Percentiles rank a stretch among this genome's conserved stretches.
Evolutionary conservation across 2,113 vertebrate genomes (phyloP).

Genomic region (Seriola dumerili): DNA sequence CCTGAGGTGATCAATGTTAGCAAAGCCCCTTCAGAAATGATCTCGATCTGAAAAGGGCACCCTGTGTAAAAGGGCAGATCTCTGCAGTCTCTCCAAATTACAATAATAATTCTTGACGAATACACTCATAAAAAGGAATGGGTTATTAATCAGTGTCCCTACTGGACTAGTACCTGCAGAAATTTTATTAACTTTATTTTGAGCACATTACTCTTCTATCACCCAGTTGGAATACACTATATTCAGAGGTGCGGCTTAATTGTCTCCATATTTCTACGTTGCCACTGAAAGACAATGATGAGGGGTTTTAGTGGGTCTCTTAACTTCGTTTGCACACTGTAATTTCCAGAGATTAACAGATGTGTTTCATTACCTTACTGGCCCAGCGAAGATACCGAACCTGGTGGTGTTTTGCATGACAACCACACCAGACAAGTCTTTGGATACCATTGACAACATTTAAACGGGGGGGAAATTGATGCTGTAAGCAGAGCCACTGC

Average conservation of each 20-base stretch:
- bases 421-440: slow-evolving; percentile 49
- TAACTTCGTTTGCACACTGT: slow-evolving; percentile 47
- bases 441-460: slow-evolving; percentile 57
- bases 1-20: slow-evolving; percentile 32
- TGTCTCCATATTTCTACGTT: slow-evolving; percentile 65
- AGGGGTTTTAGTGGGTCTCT: slow-evolving; percentile 53
- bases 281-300: slow-evolving; percentile 67
- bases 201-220: slow-evolving; percentile 64
- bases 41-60: slow-evolving; percentile 47
- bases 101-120: slow-evolving; percentile 74
- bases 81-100: slow-evolving; percentile 61
- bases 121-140: slow-evolving; percentile 70
- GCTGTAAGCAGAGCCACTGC: slow-evolving; percentile 66
- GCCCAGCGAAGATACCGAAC: slow-evolving; percentile 42
- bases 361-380: slow-evolving; percentile 57
- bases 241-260: slow-evolving; percentile 60
- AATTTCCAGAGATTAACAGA: slow-evolving; percentile 64
- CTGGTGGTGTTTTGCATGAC: slow-evolving; percentile 52
- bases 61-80: slow-evolving; percentile 24
- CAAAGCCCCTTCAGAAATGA: slow-evolving; percentile 29
- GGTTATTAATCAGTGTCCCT: slow-evolving; percentile 71
- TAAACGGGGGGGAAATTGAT: slow-evolving; percentile 60
- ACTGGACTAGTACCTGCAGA: slow-evolving; percentile 66
- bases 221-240: slow-evolving; percentile 48
- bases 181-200: slow-evolving; percentile 78